phyloP scores from a whole-genome alignment of 2,113 vertebrate species.

The Gopherus flavomarginatus region DNA sequence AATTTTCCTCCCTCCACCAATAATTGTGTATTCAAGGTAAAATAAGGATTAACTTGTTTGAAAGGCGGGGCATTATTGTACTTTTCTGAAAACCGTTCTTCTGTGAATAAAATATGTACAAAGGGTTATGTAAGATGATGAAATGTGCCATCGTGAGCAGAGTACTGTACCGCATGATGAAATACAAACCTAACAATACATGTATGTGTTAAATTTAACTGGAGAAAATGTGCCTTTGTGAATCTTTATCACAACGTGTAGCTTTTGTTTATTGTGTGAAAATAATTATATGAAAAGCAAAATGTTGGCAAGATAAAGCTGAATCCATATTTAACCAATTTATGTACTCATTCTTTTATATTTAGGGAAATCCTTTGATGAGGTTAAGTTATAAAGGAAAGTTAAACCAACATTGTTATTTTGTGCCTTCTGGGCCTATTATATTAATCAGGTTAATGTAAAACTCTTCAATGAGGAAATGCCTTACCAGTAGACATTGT shows the following conservation, averaged over 20 bases:
- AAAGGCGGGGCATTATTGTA: conserved; percentile 1
- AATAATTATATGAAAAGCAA: conserved; percentile 18
- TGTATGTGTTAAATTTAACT: conserved; percentile 35
- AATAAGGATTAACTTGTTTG: conserved; percentile 58
- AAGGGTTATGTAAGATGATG: conserved; percentile 56
- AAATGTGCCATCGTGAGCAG: conserved; percentile 35
- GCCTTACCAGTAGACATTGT: conserved; percentile 53
- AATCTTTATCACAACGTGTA: background rate
- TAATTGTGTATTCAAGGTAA: conserved; percentile 45
- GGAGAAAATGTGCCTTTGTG: background rate
- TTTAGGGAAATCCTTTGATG: conserved; percentile 49
- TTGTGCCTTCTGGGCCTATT: conserved; percentile 44
- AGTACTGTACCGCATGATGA: conserved; percentile 20
- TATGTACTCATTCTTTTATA: conserved; percentile 20
- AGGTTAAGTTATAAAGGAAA: conserved; percentile 46
- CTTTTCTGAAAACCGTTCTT: conserved; percentile 60
- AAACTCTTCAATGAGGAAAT: conserved; percentile 67
- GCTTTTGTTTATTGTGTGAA: conserved; percentile 37
- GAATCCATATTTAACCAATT: conserved; percentile 35
- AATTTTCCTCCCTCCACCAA: conserved; percentile 23
- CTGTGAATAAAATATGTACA: conserved; percentile 21
- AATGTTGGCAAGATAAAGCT: conserved; percentile 45
- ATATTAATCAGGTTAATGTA: conserved; percentile 55
- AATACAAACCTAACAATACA: conserved; percentile 41
- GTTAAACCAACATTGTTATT: conserved; percentile 30